Evolutionary conservation across 2,113 vertebrate genomes (phyloP).

Genomic region (Ranitomeya variabilis): DNA sequence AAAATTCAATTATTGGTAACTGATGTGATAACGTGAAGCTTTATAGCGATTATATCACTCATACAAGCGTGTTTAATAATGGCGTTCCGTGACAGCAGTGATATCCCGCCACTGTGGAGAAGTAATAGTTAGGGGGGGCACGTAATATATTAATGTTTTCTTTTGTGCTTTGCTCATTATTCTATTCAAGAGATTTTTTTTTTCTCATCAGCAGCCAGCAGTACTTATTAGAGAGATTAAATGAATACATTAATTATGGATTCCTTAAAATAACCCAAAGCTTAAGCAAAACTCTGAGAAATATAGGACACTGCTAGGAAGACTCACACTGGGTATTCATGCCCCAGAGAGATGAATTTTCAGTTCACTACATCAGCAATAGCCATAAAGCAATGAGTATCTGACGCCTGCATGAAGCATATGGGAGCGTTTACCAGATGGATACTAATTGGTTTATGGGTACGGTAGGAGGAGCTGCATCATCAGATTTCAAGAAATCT

Average conservation of each 20-base stretch:
- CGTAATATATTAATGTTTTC: slow-evolving; percentile 49
- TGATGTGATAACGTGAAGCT: background rate
- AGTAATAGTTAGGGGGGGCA: background rate
- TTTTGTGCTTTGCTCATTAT: slow-evolving; percentile 49
- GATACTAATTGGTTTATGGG: background rate
- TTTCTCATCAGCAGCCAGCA: slow-evolving; percentile 43
- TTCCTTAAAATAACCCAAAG: slow-evolving; percentile 51
- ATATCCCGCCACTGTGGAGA: slow-evolving; percentile 24
- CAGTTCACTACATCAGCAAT: background rate
- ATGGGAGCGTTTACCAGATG: background rate
- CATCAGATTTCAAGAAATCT: too few species aligned
- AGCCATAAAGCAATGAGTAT: background rate
- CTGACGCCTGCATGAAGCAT: background rate
- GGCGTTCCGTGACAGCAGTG: background rate
- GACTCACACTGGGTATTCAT: background rate
- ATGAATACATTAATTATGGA: slow-evolving; percentile 53
- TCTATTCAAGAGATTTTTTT: slow-evolving; percentile 22
- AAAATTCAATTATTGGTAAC: slow-evolving; percentile 4
- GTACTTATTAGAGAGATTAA: slow-evolving; percentile 54
- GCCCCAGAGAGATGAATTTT: slow-evolving; percentile 13
- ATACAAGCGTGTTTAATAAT: background rate
- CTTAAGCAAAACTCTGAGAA: slow-evolving; percentile 35
- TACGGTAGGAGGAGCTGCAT: too few species aligned
- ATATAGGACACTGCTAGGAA: background rate
- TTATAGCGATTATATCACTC: background rate